phyloP scores from a whole-genome alignment of 2,113 vertebrate species.

The Callaeas wilsoni region DNA sequence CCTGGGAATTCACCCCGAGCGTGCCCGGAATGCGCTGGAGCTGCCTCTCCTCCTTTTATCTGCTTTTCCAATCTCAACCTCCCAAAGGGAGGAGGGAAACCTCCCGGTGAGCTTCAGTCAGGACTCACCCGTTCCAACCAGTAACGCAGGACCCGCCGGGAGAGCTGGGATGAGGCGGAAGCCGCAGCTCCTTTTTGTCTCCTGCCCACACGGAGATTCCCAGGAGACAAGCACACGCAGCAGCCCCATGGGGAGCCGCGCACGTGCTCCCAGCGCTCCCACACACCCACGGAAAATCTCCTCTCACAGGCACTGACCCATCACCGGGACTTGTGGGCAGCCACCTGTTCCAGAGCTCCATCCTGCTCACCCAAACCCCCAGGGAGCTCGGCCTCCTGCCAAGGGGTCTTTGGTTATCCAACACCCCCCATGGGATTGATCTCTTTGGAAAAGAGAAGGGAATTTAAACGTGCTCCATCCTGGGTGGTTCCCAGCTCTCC shows the following conservation, averaged over 20 bases:
- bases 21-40: neutral
- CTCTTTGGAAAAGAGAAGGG: neutral
- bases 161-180: fast-evolving
- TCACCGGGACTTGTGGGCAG: fast-evolving
- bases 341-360: neutral
- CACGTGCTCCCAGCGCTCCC: neutral
- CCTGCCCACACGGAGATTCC: neutral
- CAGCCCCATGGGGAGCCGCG: neutral
- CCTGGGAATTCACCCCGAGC: fast-evolving
- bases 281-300: neutral
- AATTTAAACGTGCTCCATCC: fast-evolving
- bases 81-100: neutral
- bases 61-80: neutral
- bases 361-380: neutral
- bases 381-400: neutral
- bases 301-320: neutral
- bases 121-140: neutral
- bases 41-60: neutral
- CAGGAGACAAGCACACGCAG: neutral
- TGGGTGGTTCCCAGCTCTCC: neutral
- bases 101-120: neutral
- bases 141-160: neutral
- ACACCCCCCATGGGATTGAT: fast-evolving
- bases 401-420: fast-evolving
- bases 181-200: fast-evolving